A percentile compares a stretch with the other conserved stretches of the same genome.
These are phyloP conservation scores for Antitype chi DNA, from an alignment of 2,888 invertebrate species.

Conservation along the genomic window DNA sequence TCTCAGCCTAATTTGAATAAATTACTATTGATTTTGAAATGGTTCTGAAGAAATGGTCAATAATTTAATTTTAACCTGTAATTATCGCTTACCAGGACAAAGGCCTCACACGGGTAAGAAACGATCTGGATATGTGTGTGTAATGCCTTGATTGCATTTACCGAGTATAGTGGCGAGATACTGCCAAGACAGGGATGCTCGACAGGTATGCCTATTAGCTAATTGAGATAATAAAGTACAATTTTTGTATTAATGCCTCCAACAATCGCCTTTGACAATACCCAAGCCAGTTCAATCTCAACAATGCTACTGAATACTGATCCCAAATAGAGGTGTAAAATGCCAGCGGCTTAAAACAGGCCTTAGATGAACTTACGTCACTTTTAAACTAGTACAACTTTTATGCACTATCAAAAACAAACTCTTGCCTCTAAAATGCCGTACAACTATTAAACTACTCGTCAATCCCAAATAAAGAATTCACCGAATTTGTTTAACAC, in stretches of 20 bases:
- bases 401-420: not conserved
- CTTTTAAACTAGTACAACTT: not conserved
- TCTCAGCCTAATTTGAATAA: too few relatives aligned
- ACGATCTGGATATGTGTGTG: not conserved
- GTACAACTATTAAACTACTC: conserved; percentile 65
- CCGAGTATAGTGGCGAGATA: too few relatives aligned
- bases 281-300: not conserved
- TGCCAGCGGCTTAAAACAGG: not conserved
- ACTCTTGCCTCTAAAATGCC: conserved; percentile 11
- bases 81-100: not conserved
- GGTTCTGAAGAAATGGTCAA: not conserved
- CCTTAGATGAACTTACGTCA: not conserved
- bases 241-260: not conserved
- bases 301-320: too few relatives aligned
- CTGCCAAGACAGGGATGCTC: not conserved
- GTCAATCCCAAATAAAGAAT: conserved; percentile 68
- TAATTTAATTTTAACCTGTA: not conserved
- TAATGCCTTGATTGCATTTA: conserved; percentile 1
- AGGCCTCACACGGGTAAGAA: not conserved
- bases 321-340: not conserved
- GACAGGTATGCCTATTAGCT: not conserved
- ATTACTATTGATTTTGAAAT: too few relatives aligned
- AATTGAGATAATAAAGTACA: not conserved
- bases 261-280: not conserved
- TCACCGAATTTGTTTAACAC: conserved; percentile 67